Base-by-base conservation (phyloP, 2,113 vertebrate species). In the Clarias gariepinus region DNA sequence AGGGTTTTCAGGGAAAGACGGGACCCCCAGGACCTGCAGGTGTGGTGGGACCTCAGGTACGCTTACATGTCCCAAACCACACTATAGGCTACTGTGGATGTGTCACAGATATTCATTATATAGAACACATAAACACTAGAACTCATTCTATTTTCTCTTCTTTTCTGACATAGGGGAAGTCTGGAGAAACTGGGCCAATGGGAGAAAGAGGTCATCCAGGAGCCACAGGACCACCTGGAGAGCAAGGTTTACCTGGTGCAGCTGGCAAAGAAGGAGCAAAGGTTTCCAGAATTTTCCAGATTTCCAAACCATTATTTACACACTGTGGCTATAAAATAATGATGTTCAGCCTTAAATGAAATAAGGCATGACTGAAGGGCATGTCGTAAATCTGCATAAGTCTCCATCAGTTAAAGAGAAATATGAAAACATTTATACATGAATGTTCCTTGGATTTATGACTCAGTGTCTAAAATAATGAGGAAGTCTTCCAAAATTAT, bases 1-100 rank as follows among this genome's bases (percentile, higher is more conserved):
- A 99, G 98, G 98, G 98, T 84, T 99, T 99, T 93, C 98, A 99
- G 96, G 98, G 98, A 89, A 99, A 99, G 93, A 99, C 98, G 0
- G 98, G 98, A 63, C 97, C 98, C 33, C 98, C 98, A 0, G 98
- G 98, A 19, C 98, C 98, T 3, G 93, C 96, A 0, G 98, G 98
- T 76, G 98, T 99, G 0, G 97, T 99, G 0, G 98, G 98, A 25
- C 97, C 98, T 18, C 98, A 99, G 97, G 98, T 99, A 92, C 94
- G 79, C 0, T 28, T 3, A 68, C 11, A 3, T 81, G 52, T 23
- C 19, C 57, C 16, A 53, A n/a, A 53, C 21, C 28, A 58, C 57
- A 30, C 10, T 41, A 4, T 66, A 76, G 71, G 21, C 36, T 23
- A 66, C 33, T 63, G 61, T 60, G 23, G 61, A 25, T 11, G 9